Base-by-base conservation (phyloP, 2,113 vertebrate genomes). In the Mola mola region DNA sequence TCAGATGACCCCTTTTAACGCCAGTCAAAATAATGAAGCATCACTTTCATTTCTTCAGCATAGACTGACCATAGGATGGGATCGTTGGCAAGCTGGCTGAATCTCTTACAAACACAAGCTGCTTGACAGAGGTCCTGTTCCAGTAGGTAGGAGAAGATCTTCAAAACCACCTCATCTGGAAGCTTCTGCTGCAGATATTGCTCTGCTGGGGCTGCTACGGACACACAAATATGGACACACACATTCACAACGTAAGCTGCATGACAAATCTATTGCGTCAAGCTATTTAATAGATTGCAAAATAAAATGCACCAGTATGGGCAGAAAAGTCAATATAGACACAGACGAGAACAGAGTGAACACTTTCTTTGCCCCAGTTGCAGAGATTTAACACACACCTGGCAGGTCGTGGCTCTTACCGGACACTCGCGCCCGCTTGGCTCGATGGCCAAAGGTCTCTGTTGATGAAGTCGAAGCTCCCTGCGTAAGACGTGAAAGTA, bases 141-240 rank as follows among this genome's bases (percentile, higher is more conserved):
- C 92, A 99, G 87, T 78, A 99, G 90, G 83, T 98, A 99, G 60
- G 97, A 98, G 85, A 98, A 98, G 86, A 99, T 98, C 93, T 99
- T 98, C 82, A 99, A 90, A 89, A 98, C 96, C 9, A 99, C 97
- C 91, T 99, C 97, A 91, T 99, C 97, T 78, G 97, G 97, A 71
- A 99, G 89, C 88, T 98, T 99, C 89, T 98, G 96, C 87, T 99
- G 97, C 88, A 98, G 95, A 89, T 99, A 99, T 1, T 98, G 97
- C 87, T 99, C 97, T 84, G 97, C 97, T 88, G 97, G 97, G 74
- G 97, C 96, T 89, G 95, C 96, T 98, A 66, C 48, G 75, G 57
- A 77, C n/a, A 81, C 29, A 84, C 16, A 75, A 2, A 58, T 0
- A 44, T 5, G 34, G 5, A 43, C 6, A 28, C 10, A 74, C 7